Evolutionary conservation across 2,888 invertebrate genomes (phyloP), one percentile per base, ranked within the genome.

Genomic region (Thera britannica): DNA sequence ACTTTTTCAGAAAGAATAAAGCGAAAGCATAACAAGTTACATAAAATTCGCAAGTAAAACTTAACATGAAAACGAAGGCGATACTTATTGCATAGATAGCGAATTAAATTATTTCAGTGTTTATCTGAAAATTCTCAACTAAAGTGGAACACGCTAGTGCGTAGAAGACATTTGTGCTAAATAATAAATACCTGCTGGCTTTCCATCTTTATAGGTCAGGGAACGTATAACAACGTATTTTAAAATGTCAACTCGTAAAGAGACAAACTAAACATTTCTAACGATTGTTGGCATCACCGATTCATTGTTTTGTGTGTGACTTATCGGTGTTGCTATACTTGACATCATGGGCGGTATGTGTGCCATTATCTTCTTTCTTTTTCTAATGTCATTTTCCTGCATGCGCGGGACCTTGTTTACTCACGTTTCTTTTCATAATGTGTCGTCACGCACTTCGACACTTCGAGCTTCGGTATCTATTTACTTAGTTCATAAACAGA

Each of bases 391-490:
- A 70, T 75, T 75, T 74, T 71, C 56, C 68, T 64, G 65, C 70
- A 70, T 54, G 62, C 59, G 67, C 58, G 44, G 65, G 73, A 69
- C 70, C 64, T 55, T 71, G 65, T 76, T 79, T 91, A 93, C 93
- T 93, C 83, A 93, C 93, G 79, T 93, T 93, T 83, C 93, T 88
- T 85, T 93, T 93, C 93, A 93, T 93, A 79, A 81, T 83, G 82
- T 81, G 76, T 76, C 79, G 78, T 81, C 84, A 77, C 72, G 71
- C 73, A 74, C 75, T 74, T 71, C 62, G 69, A 74, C 73, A 74
- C 75, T 74, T 71, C 62, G 69, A 74, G 74, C 67, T 54, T 60
- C 63, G 73, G 69, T 64, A 62, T 73, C 72, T 75, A 71, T 77
- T 75, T 73, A 62, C 75, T 75, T 75, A 75, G 74, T 75, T 76